These are phyloP conservation scores for Galerucella pusilla DNA, from an alignment of 2,888 invertebrate species.

Conservation along the genomic window DNA sequence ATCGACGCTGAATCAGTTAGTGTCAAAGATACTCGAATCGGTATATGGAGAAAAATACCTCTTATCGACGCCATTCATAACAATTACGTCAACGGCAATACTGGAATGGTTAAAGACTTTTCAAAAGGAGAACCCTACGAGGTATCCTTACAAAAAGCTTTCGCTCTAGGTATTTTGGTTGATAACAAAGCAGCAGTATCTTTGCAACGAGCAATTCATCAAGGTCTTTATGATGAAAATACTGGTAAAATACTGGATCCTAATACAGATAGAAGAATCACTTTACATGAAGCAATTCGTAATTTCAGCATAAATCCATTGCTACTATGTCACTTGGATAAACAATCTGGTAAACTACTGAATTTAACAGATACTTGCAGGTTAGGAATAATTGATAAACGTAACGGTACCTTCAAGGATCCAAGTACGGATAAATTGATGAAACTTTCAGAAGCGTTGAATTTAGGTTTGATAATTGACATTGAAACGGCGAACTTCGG, in stretches of 20 bases:
- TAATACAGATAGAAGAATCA: conserved; percentile 80
- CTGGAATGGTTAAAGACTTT: conserved; percentile 78
- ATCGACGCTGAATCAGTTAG: conserved; percentile 87
- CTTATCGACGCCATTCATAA: conserved; percentile 82
- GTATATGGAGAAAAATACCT: conserved; percentile 81
- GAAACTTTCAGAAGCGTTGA: conserved; percentile 79
- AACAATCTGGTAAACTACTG: conserved; percentile 76
- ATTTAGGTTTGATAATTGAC: conserved; percentile 84
- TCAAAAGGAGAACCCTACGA: conserved; percentile 72
- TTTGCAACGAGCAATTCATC: conserved; percentile 85
- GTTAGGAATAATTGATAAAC: conserved; percentile 82
- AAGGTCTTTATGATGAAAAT: conserved; percentile 84
- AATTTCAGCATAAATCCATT: conserved; percentile 83
- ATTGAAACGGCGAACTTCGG: conserved; percentile 86
- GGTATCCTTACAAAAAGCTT: conserved; percentile 80
- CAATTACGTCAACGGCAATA: conserved; percentile 79
- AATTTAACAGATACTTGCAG: conserved; percentile 84
- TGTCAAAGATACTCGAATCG: conserved; percentile 81
- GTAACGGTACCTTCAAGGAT: conserved; percentile 81
- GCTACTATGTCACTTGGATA: conserved; percentile 84
- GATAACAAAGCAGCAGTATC: conserved; percentile 86
- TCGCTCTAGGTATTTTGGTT: conserved; percentile 81
- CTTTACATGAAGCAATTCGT: conserved; percentile 85
- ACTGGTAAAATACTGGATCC: conserved; percentile 87
- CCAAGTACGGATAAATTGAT: conserved; percentile 75